Conservation (phyloP, 2,888 invertebrate species). For the Temnothorax ravouxi region DNA sequence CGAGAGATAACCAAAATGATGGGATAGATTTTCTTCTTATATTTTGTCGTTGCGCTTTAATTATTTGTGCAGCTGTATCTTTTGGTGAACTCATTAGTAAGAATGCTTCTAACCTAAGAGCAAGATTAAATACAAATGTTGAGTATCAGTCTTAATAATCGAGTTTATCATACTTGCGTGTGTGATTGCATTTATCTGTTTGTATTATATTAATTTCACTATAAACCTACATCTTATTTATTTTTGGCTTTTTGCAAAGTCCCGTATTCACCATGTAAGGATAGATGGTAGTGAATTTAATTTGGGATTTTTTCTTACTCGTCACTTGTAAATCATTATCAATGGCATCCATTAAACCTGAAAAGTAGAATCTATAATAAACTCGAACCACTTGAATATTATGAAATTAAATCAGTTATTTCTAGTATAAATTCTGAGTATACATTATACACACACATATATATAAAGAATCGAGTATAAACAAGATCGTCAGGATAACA, state of each 20-base stretch:
- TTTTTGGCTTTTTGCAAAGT: conserved; percentile 92
- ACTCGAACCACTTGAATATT: neutral
- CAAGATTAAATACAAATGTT: conserved; percentile 48
- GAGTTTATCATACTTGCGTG: neutral
- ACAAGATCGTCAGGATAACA: neutral
- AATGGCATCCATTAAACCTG: conserved; percentile 93
- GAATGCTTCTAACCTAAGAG: conserved; percentile 88
- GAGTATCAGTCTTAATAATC: neutral
- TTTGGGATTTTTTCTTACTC: conserved; percentile 66
- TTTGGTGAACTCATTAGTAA: conserved; percentile 89
- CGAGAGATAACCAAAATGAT: conserved; percentile 88
- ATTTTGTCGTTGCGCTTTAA: conserved; percentile 90
- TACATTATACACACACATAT: no score
- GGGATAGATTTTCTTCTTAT: conserved; percentile 90
- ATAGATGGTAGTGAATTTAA: conserved; percentile 93
- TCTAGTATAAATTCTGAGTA: neutral
- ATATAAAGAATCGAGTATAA: neutral
- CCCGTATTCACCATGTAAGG: conserved; percentile 96
- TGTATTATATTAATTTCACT: neutral
- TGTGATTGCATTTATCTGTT: neutral
- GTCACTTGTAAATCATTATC: conserved; percentile 91
- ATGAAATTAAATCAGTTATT: neutral
- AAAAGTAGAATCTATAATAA: neutral
- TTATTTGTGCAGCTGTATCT: conserved; percentile 90
- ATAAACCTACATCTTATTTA: conserved; percentile 86